A percentile compares a stretch with the other conserved stretches of the same genome.
These are phyloP conservation scores for Phoenicopterus ruber DNA, from an alignment of 2,113 vertebrate genomes.

Conservation along the genomic window DNA sequence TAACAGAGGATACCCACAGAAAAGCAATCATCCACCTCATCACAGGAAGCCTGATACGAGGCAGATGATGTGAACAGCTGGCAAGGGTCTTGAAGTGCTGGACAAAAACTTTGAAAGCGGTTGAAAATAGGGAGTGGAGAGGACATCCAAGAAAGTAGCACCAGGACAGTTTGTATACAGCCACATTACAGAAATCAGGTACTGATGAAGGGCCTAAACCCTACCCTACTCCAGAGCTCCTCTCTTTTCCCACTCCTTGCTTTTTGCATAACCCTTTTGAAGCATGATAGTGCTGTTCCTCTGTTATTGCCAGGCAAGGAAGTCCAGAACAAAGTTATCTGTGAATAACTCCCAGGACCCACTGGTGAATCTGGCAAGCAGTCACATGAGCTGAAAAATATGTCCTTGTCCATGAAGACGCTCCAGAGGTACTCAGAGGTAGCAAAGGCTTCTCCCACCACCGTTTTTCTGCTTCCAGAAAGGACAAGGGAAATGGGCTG, in stretches of 20 bases:
- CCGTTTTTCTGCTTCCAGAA: background rate
- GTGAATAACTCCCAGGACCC: background rate
- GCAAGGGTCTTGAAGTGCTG: background rate
- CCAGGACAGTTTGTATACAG: accelerated
- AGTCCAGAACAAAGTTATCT: background rate
- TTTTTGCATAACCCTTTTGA: background rate
- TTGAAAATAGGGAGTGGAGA: background rate
- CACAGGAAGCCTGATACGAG: background rate
- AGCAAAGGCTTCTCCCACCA: background rate
- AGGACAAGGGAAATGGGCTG: accelerated
- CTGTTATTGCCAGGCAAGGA: background rate
- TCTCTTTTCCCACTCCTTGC: background rate
- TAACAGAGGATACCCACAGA: background rate
- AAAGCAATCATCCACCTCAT: background rate
- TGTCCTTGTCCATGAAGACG: background rate
- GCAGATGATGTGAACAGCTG: background rate
- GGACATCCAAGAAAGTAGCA: background rate
- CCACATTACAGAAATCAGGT: background rate
- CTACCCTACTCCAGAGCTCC: background rate
- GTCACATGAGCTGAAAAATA: background rate
- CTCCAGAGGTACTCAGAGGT: background rate
- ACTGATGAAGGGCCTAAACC: background rate
- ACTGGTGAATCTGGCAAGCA: background rate
- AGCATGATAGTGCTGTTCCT: background rate
- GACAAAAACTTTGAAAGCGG: background rate